Evolutionary conservation across 2,113 vertebrate genomes (phyloP).

Genomic region (Loxodonta africana): DNA sequence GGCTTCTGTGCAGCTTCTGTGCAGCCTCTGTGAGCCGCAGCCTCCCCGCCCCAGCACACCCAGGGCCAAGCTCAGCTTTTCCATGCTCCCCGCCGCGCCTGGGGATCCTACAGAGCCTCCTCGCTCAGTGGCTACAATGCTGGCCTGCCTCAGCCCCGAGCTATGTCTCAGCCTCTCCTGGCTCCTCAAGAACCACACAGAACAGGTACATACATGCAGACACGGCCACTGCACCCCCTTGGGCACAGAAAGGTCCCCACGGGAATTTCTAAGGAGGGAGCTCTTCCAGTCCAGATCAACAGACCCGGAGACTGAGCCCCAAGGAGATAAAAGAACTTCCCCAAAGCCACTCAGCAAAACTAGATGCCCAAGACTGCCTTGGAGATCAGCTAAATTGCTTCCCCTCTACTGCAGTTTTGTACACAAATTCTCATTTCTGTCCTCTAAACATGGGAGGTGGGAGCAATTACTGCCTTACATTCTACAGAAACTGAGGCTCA

Average conservation of each 20-base stretch:
- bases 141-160: conserved; percentile 9
- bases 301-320: not conserved
- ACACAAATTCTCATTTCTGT: not conserved
- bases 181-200: not conserved
- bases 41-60: conserved; percentile 40
- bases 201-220: not conserved
- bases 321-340: not conserved
- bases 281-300: not conserved
- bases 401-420: not conserved
- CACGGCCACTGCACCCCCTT: not conserved
- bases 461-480: not conserved
- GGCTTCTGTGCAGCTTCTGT: conserved; percentile 70
- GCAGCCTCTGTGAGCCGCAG: conserved; percentile 7
- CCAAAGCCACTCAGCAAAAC: not conserved
- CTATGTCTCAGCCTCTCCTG: not conserved
- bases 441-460: not conserved
- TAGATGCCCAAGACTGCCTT: not conserved
- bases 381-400: not conserved
- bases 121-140: not conserved
- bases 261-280: not conserved
- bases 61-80: conserved; percentile 67
- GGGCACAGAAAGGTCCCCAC: not conserved
- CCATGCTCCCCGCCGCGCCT: not conserved
- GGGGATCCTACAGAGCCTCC: conserved; percentile 40
- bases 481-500: not conserved